Conservation (phyloP, 2,113 vertebrate genomes). For the Indri indri region DNA sequence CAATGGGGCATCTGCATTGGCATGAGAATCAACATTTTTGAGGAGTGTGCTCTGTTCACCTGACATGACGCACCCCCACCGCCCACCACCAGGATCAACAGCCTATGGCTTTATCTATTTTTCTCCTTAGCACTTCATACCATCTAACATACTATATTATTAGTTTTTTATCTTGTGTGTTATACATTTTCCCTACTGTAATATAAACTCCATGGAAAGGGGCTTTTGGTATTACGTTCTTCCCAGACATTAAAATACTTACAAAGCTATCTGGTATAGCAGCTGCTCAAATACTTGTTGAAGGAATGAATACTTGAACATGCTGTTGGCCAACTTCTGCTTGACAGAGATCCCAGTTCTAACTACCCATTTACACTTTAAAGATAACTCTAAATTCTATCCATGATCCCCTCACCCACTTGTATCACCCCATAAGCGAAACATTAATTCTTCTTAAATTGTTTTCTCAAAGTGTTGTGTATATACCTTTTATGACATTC, state of each 20-base stretch:
- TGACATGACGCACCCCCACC: accelerated
- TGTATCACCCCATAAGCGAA: neutral
- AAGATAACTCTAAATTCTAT: neutral
- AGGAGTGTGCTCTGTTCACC: neutral
- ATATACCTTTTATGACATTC: neutral
- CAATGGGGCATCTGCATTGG: neutral
- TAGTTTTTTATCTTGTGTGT: neutral
- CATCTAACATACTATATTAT: too few species aligned
- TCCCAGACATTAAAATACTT: neutral
- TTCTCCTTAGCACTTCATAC: neutral
- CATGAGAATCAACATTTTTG: neutral
- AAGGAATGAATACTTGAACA: neutral
- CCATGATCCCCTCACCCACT: neutral
- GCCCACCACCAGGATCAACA: neutral
- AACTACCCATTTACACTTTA: neutral
- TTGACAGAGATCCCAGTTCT: neutral
- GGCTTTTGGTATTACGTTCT: neutral
- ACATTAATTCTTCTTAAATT: neutral
- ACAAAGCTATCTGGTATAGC: neutral
- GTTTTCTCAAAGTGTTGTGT: neutral
- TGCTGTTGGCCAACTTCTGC: neutral
- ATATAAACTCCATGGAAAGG: neutral
- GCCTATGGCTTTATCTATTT: neutral
- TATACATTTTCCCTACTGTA: neutral
- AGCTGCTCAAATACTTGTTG: neutral